phyloP scores from a whole-genome alignment of 53 echinoderm and acorn worm species.

The Echinarachnius parma region DNA sequence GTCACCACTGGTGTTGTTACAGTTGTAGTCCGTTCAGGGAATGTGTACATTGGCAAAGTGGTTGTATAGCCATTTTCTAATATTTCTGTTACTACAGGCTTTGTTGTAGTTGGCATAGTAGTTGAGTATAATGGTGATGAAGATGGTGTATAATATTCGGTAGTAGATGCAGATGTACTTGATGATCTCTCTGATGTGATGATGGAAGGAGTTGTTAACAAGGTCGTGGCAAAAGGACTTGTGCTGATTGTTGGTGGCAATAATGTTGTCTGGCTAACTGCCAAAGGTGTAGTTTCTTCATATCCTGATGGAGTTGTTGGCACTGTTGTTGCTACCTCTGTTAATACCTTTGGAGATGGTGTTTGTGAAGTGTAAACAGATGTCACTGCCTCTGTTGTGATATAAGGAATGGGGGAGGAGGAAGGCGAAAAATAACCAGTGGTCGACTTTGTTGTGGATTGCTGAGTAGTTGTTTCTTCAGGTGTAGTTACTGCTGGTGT shows the following conservation, averaged over 20 bases:
- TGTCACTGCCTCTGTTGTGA: slow-evolving; percentile 6
- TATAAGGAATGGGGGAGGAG: neutral
- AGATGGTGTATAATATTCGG: too few species aligned
- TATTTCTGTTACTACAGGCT: neutral
- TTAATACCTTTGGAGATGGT: neutral
- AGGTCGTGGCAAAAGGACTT: too few species aligned
- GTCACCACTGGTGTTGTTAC: slow-evolving; percentile 13
- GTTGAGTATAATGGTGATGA: too few species aligned
- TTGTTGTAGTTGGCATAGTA: neutral
- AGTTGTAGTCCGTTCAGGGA: neutral
- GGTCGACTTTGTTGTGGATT: neutral
- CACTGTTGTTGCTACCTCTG: neutral
- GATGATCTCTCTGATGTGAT: too few species aligned
- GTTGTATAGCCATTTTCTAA: neutral
- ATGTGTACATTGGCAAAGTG: neutral
- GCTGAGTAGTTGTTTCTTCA: neutral
- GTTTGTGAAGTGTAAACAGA: neutral
- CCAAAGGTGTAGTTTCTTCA: neutral
- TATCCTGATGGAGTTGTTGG: neutral
- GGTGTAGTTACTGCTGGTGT: slow-evolving; percentile 14
- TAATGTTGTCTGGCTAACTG: slow-evolving; percentile 1
- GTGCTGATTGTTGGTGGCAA: neutral
- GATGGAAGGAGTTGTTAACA: too few species aligned
- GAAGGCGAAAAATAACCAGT: neutral
- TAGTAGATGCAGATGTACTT: too few species aligned